Percentiles rank a stretch among this genome's conserved stretches.
These are phyloP conservation scores for Tetramorium parvispinum DNA, from an alignment of 1,140 invertebrate species.

Conservation along the genomic window DNA sequence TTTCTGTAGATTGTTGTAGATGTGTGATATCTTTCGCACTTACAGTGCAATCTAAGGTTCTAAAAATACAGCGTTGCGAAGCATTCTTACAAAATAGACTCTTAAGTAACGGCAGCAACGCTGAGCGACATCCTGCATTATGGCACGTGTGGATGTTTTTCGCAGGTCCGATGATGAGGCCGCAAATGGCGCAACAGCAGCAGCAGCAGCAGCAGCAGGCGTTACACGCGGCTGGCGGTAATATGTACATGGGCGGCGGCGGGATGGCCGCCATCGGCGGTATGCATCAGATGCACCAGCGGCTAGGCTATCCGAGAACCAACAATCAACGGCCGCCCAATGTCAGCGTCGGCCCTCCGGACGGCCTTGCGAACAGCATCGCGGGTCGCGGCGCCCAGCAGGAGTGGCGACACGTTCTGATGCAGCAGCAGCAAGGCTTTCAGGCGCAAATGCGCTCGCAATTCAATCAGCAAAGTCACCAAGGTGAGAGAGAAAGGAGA, in stretches of 20 bases:
- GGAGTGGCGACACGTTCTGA: conserved; percentile 90
- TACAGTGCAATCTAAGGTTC: no score
- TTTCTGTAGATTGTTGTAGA: no score
- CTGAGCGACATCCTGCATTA: background rate
- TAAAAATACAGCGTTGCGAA: no score
- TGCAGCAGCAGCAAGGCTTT: conserved; percentile 89
- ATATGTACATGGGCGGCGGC: conserved; percentile 83
- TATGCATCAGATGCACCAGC: conserved; percentile 86
- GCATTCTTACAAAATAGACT: no score
- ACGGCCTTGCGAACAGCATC: conserved; percentile 82
- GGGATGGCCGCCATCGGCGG: conserved; percentile 82
- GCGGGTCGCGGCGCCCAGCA: conserved; percentile 80
- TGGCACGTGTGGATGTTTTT: conserved; percentile 29
- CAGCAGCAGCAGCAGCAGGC: conserved; percentile 85
- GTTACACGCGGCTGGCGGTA: conserved; percentile 82
- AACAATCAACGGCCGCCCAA: conserved; percentile 86
- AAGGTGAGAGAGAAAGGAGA: conserved; percentile 83
- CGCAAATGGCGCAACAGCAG: conserved; percentile 86
- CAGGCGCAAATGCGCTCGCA: conserved; percentile 87
- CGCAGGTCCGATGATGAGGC: conserved; percentile 89
- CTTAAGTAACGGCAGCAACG: background rate
- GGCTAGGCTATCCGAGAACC: conserved; percentile 84
- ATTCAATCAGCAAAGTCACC: conserved; percentile 88
- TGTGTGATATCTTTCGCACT: no score
- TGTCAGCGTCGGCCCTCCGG: conserved; percentile 86